Conservation (phyloP, 2,888 invertebrate species). For the Prosapia bicincta region DNA sequence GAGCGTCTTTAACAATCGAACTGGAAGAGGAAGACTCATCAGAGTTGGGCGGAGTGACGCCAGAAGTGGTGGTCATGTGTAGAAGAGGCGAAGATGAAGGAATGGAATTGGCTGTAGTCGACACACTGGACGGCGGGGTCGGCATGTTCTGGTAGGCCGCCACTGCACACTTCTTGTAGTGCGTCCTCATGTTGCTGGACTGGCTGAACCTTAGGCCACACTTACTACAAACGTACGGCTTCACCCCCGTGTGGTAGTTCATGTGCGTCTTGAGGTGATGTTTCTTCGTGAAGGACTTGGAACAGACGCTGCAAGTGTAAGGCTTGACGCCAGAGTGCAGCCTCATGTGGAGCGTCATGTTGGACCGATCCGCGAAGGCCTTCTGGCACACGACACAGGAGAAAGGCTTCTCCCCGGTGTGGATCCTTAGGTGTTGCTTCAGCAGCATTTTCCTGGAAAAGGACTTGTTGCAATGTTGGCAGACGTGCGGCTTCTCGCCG, state of each 20-base stretch:
- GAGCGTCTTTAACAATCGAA: slow-evolving; percentile 4
- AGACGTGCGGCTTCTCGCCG: slow-evolving; percentile 54
- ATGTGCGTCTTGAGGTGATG: slow-evolving; percentile 81
- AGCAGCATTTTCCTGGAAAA: slow-evolving; percentile 81
- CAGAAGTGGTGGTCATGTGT: slow-evolving; percentile 9
- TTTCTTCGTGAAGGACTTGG: slow-evolving; percentile 81
- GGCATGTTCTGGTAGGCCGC: slow-evolving; percentile 10
- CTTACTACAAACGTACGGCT: slow-evolving; percentile 68
- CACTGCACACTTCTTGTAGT: slow-evolving; percentile 67
- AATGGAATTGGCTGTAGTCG: neutral
- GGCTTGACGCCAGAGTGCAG: slow-evolving; percentile 80
- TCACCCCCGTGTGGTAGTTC: slow-evolving; percentile 79
- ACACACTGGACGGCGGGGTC: neutral
- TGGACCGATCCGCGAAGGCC: slow-evolving; percentile 78
- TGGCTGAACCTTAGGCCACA: slow-evolving; percentile 78
- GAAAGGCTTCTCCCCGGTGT: slow-evolving; percentile 72
- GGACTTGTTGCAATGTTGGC: slow-evolving; percentile 73
- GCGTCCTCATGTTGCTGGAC: slow-evolving; percentile 84
- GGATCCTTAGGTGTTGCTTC: slow-evolving; percentile 78
- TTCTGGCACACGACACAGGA: slow-evolving; percentile 77
- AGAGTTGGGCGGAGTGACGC: neutral
- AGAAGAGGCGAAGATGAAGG: neutral
- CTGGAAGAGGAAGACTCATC: neutral
- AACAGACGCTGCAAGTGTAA: slow-evolving; percentile 60
- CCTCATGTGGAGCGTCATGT: slow-evolving; percentile 78